Base-by-base conservation (phyloP, 2,888 invertebrate species). In the Mimachlamys varia region DNA sequence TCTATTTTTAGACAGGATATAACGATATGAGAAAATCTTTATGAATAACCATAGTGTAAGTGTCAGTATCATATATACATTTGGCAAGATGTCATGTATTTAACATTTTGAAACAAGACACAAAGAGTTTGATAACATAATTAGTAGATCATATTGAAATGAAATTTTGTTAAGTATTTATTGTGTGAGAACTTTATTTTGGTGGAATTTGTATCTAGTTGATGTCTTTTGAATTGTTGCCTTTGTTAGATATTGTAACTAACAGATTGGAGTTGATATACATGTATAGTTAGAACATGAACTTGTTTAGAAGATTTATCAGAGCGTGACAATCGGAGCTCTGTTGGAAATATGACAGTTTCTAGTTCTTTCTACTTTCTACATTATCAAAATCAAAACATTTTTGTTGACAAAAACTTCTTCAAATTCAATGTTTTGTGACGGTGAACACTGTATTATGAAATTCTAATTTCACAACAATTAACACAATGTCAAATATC, bases 1-100 rank as follows among this genome's bases (percentile, higher is more conserved):
- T 76, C 76, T 76, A 76, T 76, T 76, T 76, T 76, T 76, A 76
- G 76, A 33, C 33, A 76, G 58, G 33, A 76, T 33, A 62, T 62
- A 62, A 22, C 33, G 27, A 76, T 76, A 76, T 76, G 76, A 76
- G 76, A 76, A 76, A 7, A 7, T 76, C 33, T 76, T 76, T 76
- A 76, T 76, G 76, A 76, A 76, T 33, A 76, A 5, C 76, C 7
- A 12, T 76, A 15, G 76, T 76, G 22, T 27, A 76, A 76, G 76
- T 76, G 27, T 76, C 76, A 33, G 27, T 76, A 22, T 76, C 27
- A 13, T 76, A 13, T 0, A 10, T 10, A 33, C 33, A 33, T 22
- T 58, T 58, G 7, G n/a, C 19, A 19, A 19, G 4, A 12, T 19
- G 13, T 53, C 13, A 53, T 53, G 5, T 53, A 17, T 53, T 10